Conservation (phyloP, 2,888 invertebrate genomes). For the Meandrusa payeni region DNA sequence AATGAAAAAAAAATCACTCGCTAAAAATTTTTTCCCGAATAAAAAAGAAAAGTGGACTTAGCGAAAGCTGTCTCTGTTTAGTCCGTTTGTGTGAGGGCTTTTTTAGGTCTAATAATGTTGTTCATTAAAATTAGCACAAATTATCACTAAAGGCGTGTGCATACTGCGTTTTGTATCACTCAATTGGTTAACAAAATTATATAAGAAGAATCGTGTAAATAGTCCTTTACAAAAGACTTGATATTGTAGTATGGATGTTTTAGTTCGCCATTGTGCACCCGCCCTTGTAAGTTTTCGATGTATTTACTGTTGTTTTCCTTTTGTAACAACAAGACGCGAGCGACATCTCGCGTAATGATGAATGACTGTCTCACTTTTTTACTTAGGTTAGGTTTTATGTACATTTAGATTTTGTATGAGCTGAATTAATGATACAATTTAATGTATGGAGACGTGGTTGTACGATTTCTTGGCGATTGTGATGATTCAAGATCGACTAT, state of each 20-base stretch:
- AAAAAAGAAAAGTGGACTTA: too few relatives aligned
- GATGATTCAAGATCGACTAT: slow-evolving; percentile 21
- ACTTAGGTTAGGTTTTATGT: slow-evolving; percentile 58
- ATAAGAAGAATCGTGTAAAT: slow-evolving; percentile 38
- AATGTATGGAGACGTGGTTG: slow-evolving; percentile 44
- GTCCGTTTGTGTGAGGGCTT: too few relatives aligned
- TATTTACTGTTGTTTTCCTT: slow-evolving; percentile 52
- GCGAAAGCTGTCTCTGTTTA: too few relatives aligned
- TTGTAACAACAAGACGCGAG: slow-evolving; percentile 35
- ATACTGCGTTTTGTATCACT: slow-evolving; percentile 29
- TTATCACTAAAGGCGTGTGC: slow-evolving; percentile 44
- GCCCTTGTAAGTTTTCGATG: slow-evolving; percentile 53
- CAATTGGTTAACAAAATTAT: slow-evolving; percentile 17
- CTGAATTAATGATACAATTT: slow-evolving; percentile 61
- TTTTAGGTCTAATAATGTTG: slow-evolving; percentile 46
- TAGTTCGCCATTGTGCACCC: slow-evolving; percentile 35
- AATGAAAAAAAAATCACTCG: too few relatives aligned
- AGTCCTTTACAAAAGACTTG: slow-evolving; percentile 28
- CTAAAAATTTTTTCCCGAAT: too few relatives aligned
- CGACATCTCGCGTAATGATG: slow-evolving; percentile 38
- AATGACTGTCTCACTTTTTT: slow-evolving; percentile 52
- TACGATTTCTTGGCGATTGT: slow-evolving; percentile 12
- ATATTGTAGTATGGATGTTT: slow-evolving; percentile 5
- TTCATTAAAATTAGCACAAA: slow-evolving; percentile 61
- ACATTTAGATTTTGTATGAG: slow-evolving; percentile 73